Conservation (phyloP, 2,888 invertebrate species). For the Caenorhabditis sinica region DNA sequence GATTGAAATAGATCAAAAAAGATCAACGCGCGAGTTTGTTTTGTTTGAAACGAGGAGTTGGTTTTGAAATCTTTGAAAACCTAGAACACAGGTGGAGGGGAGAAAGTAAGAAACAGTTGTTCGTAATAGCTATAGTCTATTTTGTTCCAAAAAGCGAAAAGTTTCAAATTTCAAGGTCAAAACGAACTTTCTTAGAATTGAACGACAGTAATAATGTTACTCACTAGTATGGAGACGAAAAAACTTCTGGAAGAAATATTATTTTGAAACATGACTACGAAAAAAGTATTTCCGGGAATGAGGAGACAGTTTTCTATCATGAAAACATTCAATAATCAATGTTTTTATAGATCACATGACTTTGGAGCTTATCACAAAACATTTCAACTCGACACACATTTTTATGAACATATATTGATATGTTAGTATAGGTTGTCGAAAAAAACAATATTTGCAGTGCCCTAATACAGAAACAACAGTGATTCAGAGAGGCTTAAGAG, state of each 20-base stretch:
- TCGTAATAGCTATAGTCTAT: slow-evolving; percentile 9
- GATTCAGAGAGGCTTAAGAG: slow-evolving; percentile 43
- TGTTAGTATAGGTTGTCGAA: neutral
- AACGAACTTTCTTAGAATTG: neutral
- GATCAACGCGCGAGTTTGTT: slow-evolving; percentile 2
- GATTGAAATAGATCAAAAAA: slow-evolving; percentile 32
- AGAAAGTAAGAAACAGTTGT: slow-evolving; percentile 9
- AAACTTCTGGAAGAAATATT: too few relatives aligned
- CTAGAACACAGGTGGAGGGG: neutral
- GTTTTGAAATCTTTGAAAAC: slow-evolving; percentile 14
- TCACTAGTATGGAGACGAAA: too few relatives aligned
- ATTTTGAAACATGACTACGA: too few relatives aligned
- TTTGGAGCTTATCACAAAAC: slow-evolving; percentile 25
- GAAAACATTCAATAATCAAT: slow-evolving; percentile 19
- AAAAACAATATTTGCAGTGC: slow-evolving; percentile 24
- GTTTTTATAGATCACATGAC: slow-evolving; percentile 18
- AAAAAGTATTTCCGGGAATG: neutral
- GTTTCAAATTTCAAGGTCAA: too few relatives aligned
- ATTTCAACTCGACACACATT: slow-evolving; percentile 7
- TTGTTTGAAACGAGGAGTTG: neutral
- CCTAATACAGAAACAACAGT: slow-evolving; percentile 9
- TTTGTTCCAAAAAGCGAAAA: neutral
- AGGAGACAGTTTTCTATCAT: neutral
- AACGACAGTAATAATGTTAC: too few relatives aligned
- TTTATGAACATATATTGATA: slow-evolving; percentile 14